phyloP scores from a whole-genome alignment of 2,888 invertebrate genomes.

The Oxytorus armatus region DNA sequence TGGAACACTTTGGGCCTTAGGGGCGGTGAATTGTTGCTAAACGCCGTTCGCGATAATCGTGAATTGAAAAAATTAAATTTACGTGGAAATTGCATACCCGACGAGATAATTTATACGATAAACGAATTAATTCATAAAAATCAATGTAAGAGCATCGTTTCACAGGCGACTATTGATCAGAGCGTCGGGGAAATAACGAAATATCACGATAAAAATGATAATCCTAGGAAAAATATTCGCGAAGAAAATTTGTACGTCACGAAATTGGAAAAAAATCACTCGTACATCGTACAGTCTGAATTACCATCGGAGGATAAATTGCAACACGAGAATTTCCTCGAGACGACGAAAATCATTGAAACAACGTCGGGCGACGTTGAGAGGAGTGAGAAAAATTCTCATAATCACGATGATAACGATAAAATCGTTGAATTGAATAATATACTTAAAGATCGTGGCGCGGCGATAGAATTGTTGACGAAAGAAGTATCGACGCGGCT shows the following conservation, averaged over 20 bases:
- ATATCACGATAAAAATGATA: slow-evolving; percentile 41
- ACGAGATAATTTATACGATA: slow-evolving; percentile 78
- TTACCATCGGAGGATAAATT: slow-evolving; percentile 4
- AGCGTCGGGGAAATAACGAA: slow-evolving; percentile 63
- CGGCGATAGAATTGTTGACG: slow-evolving; percentile 74
- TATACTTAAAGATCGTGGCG: slow-evolving; percentile 76
- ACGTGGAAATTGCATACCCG: slow-evolving; percentile 83
- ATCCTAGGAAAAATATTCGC: not conserved
- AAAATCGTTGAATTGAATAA: slow-evolving; percentile 75
- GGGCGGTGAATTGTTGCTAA: slow-evolving; percentile 80
- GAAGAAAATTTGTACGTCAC: slow-evolving; percentile 20
- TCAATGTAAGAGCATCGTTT: slow-evolving; percentile 68
- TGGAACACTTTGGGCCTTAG: slow-evolving; percentile 83
- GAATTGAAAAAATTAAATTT: slow-evolving; percentile 77
- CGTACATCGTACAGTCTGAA: not conserved
- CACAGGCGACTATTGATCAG: slow-evolving; percentile 62
- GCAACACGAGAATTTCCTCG: slow-evolving; percentile 24
- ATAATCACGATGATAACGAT: slow-evolving; percentile 47
- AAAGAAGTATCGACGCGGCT: too few relatives aligned
- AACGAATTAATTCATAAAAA: slow-evolving; percentile 74
- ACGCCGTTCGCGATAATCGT: slow-evolving; percentile 78
- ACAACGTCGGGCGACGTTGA: slow-evolving; percentile 28
- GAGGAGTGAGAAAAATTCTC: slow-evolving; percentile 18
- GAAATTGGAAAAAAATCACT: slow-evolving; percentile 1
- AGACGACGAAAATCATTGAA: slow-evolving; percentile 20